Percentiles rank a stretch among this genome's conserved stretches.
Conservation (phyloP, 2,113 vertebrate species). For the Axis porcinus region DNA sequence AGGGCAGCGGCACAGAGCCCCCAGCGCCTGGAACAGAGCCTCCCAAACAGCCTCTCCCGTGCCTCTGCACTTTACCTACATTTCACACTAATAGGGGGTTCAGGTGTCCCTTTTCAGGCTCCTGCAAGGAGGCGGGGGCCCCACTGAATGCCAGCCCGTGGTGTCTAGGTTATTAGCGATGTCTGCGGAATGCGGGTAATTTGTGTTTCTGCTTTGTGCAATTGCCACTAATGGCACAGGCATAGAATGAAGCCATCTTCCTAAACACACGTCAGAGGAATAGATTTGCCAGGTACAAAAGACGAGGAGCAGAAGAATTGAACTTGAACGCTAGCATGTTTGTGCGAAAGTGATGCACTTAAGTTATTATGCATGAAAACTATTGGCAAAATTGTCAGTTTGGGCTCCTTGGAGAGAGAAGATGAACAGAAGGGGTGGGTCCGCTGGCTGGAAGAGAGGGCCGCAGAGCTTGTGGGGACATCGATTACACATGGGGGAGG, state of each 20-base stretch:
- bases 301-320: conserved; percentile 77
- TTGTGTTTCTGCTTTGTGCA: conserved; percentile 76
- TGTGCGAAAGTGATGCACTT: conserved; percentile 79
- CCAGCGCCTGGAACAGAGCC: rapidly evolving
- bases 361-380: conserved; percentile 83
- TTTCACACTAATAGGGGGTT: conserved; percentile 49
- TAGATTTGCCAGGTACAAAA: conserved; percentile 72
- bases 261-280: conserved; percentile 74
- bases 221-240: conserved; percentile 80
- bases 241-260: conserved; percentile 78
- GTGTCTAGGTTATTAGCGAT: conserved; percentile 67
- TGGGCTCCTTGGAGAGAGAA: conserved; percentile 60
- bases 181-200: conserved; percentile 77
- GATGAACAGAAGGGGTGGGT: conserved; percentile 47
- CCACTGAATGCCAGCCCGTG: conserved; percentile 38
- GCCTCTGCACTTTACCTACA: neutral
- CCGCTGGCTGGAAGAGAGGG: neutral
- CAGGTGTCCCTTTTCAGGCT: conserved; percentile 34
- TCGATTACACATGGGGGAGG: neutral
- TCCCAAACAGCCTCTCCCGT: neutral
- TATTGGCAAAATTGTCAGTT: conserved; percentile 78
- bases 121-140: neutral
- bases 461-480: neutral
- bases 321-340: conserved; percentile 78
- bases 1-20: neutral